Evolutionary conservation across 2,797 vertebrate species (phyloP).

Genomic region (Acipenser oxyrinchus): DNA sequence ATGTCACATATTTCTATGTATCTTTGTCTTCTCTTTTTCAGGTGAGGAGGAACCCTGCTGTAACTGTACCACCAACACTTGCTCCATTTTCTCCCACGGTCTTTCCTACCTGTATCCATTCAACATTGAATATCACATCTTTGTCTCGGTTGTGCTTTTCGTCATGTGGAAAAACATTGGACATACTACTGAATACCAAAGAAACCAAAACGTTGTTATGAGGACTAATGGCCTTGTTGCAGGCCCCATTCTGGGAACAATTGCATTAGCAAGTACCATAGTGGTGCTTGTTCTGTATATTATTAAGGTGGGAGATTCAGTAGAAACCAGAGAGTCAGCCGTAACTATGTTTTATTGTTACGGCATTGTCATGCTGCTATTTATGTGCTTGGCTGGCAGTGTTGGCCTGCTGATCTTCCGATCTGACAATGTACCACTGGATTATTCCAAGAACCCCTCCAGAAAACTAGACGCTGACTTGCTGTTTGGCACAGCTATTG

Average conservation of each 20-base stretch:
- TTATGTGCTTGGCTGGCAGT: conserved; percentile 73
- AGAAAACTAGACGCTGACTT: conserved; percentile 81
- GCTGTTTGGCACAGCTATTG: conserved; percentile 78
- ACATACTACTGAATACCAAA: conserved; percentile 65
- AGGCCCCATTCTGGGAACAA: conserved; percentile 73
- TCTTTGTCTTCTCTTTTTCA: conserved; percentile 42
- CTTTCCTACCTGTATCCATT: conserved; percentile 92
- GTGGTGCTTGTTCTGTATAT: conserved; percentile 81
- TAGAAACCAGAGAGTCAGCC: conserved; percentile 63
- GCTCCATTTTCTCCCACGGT: conserved; percentile 75
- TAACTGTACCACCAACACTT: conserved; percentile 78
- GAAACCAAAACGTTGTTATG: conserved; percentile 58
- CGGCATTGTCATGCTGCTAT: conserved; percentile 63
- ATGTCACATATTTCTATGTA: conserved; percentile 7
- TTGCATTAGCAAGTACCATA: conserved; percentile 75
- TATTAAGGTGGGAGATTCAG: conserved; percentile 70
- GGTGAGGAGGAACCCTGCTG: conserved; percentile 69
- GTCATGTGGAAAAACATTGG: conserved; percentile 97
- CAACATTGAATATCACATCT: conserved; percentile 94
- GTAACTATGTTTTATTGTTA: conserved; percentile 87
- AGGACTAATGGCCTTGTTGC: conserved; percentile 54
- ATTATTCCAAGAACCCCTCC: conserved; percentile 77
- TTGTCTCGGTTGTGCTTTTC: conserved; percentile 87
- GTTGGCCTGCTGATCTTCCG: conserved; percentile 75
- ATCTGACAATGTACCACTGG: conserved; percentile 59